phyloP scores from a whole-genome alignment of 2,797 vertebrate genomes.

The Danionella dracula region DNA sequence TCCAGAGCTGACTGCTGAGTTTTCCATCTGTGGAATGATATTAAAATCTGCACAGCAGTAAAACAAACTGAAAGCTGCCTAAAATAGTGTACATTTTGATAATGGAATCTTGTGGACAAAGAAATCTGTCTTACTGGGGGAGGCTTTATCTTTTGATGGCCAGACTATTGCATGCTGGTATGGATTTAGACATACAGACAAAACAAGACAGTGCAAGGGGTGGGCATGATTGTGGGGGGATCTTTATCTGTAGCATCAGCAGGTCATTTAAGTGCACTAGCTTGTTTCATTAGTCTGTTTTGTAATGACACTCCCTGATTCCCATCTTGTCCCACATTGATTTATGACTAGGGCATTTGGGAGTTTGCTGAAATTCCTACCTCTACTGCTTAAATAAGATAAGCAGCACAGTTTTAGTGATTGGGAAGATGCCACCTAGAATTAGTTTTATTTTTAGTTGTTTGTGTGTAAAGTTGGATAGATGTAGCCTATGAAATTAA shows the following conservation, averaged over 20 bases:
- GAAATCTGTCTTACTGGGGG: slow-evolving; percentile 52
- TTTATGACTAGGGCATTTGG: slow-evolving; percentile 64
- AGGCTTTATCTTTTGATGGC: slow-evolving; percentile 65
- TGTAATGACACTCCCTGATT: slow-evolving; percentile 57
- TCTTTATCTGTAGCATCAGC: slow-evolving; percentile 64
- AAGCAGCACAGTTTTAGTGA: slow-evolving; percentile 63
- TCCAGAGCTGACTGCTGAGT: slow-evolving; percentile 8
- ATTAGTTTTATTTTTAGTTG: no score
- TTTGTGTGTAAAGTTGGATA: no score
- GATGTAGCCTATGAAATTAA: no score
- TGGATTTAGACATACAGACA: slow-evolving; percentile 32
- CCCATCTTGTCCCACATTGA: slow-evolving; percentile 71
- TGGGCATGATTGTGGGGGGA: slow-evolving; percentile 54
- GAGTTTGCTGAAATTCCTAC: slow-evolving; percentile 73
- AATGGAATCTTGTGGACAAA: slow-evolving; percentile 49
- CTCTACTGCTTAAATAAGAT: slow-evolving; percentile 75
- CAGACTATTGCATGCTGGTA: slow-evolving; percentile 39
- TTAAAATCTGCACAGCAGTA: slow-evolving; percentile 48
- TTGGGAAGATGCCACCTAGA: no score
- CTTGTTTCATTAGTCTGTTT: slow-evolving; percentile 70
- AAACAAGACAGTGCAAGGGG: neutral
- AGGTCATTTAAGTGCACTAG: slow-evolving; percentile 67
- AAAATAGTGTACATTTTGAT: slow-evolving; percentile 41
- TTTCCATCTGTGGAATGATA: slow-evolving; percentile 35
- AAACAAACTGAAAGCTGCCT: slow-evolving; percentile 53